These are phyloP conservation scores for Linnaemya tessellans DNA, from an alignment of 2,888 invertebrate species.

Conservation along the genomic window DNA sequence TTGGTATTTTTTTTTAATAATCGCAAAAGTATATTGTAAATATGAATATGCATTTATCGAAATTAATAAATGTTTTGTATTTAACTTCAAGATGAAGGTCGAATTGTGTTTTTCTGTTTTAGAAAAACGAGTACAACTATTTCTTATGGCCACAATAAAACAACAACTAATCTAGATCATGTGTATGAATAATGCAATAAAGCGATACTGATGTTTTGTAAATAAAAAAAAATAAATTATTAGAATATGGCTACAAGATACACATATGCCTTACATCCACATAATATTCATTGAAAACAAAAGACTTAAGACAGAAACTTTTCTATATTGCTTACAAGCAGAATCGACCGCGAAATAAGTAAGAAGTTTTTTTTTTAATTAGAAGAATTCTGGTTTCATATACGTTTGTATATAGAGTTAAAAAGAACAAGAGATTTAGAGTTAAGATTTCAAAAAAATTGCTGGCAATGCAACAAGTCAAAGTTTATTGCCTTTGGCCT, in stretches of 20 bases:
- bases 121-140: background rate
- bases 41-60: conserved; percentile 25
- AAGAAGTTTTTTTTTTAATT: background rate
- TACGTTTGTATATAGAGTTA: background rate
- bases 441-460: background rate
- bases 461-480: background rate
- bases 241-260: background rate
- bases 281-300: background rate
- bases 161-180: conserved; percentile 33
- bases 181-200: background rate
- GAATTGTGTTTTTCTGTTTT: background rate
- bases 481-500: background rate
- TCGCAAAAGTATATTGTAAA: conserved; percentile 8
- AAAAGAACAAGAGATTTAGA: background rate
- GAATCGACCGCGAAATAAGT: background rate
- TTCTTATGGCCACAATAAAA: background rate
- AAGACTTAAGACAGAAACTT: conserved; percentile 41
- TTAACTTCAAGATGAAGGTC: conserved; percentile 50
- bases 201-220: background rate
- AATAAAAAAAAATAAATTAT: background rate
- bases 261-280: too few species aligned
- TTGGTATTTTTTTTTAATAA: conserved; percentile 1
- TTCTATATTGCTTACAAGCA: background rate
- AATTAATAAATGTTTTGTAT: conserved; percentile 24
- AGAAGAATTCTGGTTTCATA: background rate